phyloP scores from a whole-genome alignment of 2,113 vertebrate species.

The Atrichornis clamosus region DNA sequence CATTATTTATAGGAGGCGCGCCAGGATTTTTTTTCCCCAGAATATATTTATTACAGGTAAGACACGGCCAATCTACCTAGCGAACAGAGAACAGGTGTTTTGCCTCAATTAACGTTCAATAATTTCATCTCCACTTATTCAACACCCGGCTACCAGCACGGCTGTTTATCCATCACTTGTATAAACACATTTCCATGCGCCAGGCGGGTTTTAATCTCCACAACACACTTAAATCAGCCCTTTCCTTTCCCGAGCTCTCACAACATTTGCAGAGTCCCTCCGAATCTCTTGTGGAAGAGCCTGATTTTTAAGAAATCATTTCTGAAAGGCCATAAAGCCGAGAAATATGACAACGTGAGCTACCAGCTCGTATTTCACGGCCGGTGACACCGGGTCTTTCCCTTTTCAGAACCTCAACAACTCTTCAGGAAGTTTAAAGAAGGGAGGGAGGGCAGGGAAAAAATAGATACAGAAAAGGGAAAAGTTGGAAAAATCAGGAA shows the following conservation, averaged over 20 bases:
- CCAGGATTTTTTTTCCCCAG: background rate
- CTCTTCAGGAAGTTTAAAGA: background rate
- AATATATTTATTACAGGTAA: slow-evolving; percentile 72
- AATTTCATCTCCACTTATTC: slow-evolving; percentile 47
- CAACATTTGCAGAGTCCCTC: background rate
- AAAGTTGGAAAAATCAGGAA: background rate
- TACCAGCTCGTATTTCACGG: slow-evolving; percentile 43
- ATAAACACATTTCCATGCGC: slow-evolving; percentile 15
- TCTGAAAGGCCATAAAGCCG: slow-evolving; percentile 69
- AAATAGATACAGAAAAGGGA: background rate
- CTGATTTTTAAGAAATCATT: slow-evolving; percentile 71
- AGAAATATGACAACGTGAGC: slow-evolving; percentile 65
- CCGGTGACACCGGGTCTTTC: slow-evolving; percentile 46
- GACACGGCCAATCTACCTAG: slow-evolving; percentile 34
- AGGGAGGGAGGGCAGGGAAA: rapidly evolving
- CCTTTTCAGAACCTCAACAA: slow-evolving; percentile 13
- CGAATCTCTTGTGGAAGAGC: background rate
- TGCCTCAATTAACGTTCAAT: slow-evolving; percentile 58
- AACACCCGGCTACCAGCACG: background rate
- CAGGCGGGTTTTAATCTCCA: background rate
- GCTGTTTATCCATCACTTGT: slow-evolving; percentile 46
- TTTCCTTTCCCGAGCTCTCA: background rate
- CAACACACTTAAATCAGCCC: slow-evolving; percentile 17
- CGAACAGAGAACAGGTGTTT: slow-evolving; percentile 73
- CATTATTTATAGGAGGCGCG: slow-evolving; percentile 70